Conservation (phyloP, 2,113 vertebrate species). For the Cryptotis parvus region DNA sequence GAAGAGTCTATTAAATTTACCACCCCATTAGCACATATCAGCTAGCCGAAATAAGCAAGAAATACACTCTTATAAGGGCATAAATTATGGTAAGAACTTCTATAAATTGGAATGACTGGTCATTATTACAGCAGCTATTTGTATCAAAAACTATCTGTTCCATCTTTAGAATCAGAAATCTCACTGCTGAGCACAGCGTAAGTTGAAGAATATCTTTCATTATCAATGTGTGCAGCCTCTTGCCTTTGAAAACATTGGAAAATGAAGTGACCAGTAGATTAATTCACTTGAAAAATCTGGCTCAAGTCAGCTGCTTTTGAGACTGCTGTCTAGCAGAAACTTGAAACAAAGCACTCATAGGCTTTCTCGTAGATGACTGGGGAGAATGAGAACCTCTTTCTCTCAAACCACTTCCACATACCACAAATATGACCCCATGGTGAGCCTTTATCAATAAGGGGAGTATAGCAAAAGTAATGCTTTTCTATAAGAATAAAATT, state of each 20-base stretch:
- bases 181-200: rapidly evolving
- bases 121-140: neutral
- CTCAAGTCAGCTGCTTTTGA: neutral
- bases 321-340: neutral
- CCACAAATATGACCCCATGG: too few relatives aligned
- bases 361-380: neutral
- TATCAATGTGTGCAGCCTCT: neutral
- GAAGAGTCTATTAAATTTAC: neutral
- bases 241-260: neutral
- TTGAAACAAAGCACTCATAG: neutral
- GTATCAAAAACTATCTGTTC: neutral
- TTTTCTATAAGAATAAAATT: neutral
- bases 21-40: neutral
- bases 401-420: too few relatives aligned
- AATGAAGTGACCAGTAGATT: neutral
- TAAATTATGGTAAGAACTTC: neutral
- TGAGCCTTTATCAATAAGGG: neutral
- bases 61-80: neutral
- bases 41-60: neutral
- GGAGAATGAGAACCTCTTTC: neutral
- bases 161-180: neutral
- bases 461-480: neutral
- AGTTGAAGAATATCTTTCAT: neutral
- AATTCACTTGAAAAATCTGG: neutral
- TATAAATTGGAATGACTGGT: neutral